Base-by-base conservation (phyloP, 2,113 vertebrate genomes). In the Emberiza fucata region DNA sequence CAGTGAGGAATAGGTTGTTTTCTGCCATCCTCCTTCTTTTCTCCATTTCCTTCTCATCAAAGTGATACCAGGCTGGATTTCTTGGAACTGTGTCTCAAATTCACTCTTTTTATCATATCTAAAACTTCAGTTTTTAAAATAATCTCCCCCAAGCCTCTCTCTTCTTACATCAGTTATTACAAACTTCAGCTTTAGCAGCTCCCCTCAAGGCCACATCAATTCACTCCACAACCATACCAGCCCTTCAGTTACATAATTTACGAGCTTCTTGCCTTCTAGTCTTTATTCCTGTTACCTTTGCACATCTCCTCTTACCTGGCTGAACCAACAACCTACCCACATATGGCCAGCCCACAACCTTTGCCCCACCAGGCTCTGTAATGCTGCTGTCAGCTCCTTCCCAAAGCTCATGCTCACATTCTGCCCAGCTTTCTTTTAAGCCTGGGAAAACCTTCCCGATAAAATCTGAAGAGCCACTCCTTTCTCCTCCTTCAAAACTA, bases 381-480 rank as follows among this genome's bases (percentile, higher is more conserved):
- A 83, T 35, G 79, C 72, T 0, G 23, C 91, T 59, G 54, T 35
- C 82, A 47, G 80, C 78, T 79, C 40, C 78, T 80, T 90, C 84
- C 75, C 88, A 13, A 23, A 27, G 66, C 14, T 1, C 81, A 81
- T 37, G 9, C 73, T 89, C 54, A 5, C 29, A 31, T 73, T 73
- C 90, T 86, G 73, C 81, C 57, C 53, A 39, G 37, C 33, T 76
- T 64, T 31, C 88, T 92, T 73, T 33, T 14, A 61, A 90, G 94
- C 60, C 86, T 95, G 92, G 94, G 92, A 96, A 97, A 94, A 81
- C 89, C 89, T 76, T 50, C 70, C 65, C 0, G 93, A 92, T 94
- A 96, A 94, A 89, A 95, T 95, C 91, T 94, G 61, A 48, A 1
- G 53, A 92, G 89, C 91, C 91, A 77, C 95, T 91, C 95, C 93